Conservation (phyloP, 2,888 invertebrate genomes). For the Vesta saturnalis region DNA sequence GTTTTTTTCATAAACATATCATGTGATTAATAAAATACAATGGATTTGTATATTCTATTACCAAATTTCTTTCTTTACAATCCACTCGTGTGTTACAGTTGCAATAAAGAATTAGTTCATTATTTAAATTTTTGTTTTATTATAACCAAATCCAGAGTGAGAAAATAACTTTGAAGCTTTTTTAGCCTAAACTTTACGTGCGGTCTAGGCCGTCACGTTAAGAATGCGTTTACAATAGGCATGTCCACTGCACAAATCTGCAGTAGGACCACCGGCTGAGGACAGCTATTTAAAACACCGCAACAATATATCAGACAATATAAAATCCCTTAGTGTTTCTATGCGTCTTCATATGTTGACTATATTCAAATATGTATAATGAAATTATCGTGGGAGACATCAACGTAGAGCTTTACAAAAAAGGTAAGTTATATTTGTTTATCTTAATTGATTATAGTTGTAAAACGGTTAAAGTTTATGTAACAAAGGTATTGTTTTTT, state of each 20-base stretch:
- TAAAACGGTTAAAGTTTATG: too few species aligned
- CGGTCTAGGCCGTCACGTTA: slow-evolving; percentile 52
- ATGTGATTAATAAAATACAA: slow-evolving; percentile 40
- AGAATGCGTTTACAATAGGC: slow-evolving; percentile 57
- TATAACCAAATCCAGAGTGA: background rate
- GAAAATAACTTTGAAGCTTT: too few species aligned
- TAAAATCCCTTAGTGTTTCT: slow-evolving; percentile 11
- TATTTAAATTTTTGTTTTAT: slow-evolving; percentile 50
- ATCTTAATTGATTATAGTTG: background rate
- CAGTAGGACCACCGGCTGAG: slow-evolving; percentile 57
- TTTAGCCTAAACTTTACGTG: slow-evolving; percentile 41
- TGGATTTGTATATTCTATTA: slow-evolving; percentile 47
- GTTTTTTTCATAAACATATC: slow-evolving; percentile 48
- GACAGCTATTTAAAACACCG: slow-evolving; percentile 53
- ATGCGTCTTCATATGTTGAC: slow-evolving; percentile 12
- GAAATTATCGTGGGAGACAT: background rate
- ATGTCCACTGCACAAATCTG: slow-evolving; percentile 55
- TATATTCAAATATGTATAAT: background rate
- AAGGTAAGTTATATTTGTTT: background rate
- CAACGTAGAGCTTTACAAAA: too few species aligned
- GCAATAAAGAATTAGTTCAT: slow-evolving; percentile 64
- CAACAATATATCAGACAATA: slow-evolving; percentile 50
- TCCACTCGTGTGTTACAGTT: slow-evolving; percentile 60
- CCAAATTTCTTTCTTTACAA: slow-evolving; percentile 39
- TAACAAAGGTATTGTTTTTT: too few species aligned